These are phyloP conservation scores for Romanogobio albipinnatus DNA, from an alignment of 2,113 vertebrate genomes.

Conservation along the genomic window DNA sequence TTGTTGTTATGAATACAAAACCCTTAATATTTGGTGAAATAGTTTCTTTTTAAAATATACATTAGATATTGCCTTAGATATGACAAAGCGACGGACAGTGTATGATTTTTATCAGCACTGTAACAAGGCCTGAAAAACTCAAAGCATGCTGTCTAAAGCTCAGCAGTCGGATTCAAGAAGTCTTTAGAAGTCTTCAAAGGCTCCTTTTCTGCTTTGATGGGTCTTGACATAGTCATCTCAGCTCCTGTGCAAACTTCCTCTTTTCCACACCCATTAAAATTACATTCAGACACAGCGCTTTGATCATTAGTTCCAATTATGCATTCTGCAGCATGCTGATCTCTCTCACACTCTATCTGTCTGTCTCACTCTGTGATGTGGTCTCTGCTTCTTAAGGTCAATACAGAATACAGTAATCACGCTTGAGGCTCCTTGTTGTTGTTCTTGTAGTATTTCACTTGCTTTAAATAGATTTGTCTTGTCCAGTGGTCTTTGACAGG, in stretches of 20 bases:
- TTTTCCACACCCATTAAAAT: background rate
- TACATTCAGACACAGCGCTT: slow-evolving; percentile 9
- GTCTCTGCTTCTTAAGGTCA: background rate
- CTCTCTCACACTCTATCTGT: background rate
- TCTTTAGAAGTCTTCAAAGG: slow-evolving; percentile 33
- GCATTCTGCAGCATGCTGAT: background rate
- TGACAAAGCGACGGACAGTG: background rate
- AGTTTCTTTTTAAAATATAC: background rate
- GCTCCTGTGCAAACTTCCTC: background rate
- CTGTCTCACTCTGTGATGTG: background rate
- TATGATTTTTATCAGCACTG: background rate
- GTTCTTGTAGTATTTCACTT: background rate
- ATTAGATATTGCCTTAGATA: background rate
- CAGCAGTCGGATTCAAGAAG: background rate
- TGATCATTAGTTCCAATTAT: slow-evolving; percentile 16
- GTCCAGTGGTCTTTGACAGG: background rate
- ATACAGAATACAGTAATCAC: background rate
- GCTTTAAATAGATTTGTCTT: background rate
- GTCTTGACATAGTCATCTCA: slow-evolving; percentile 15
- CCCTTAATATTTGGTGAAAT: background rate
- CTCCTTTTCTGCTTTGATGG: slow-evolving; percentile 7
- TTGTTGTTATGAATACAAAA: background rate
- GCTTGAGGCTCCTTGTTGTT: background rate
- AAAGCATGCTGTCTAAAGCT: background rate
- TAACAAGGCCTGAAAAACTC: background rate